Conservation (phyloP, 2,113 vertebrate species). For the Peucedramus taeniatus region DNA sequence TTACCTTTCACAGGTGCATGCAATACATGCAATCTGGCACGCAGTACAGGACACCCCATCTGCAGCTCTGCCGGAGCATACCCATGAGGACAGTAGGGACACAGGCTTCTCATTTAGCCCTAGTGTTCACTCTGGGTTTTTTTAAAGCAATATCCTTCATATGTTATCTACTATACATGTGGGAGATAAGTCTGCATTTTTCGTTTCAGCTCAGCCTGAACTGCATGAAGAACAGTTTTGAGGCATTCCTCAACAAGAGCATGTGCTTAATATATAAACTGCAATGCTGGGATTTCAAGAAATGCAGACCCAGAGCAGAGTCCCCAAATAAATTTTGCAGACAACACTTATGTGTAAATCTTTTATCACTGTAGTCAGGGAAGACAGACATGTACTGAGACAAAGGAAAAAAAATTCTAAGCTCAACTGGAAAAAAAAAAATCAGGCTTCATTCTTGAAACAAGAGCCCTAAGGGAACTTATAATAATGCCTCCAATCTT, state of each 20-base stretch:
- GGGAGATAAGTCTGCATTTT: not conserved
- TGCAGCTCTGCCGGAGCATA: not conserved
- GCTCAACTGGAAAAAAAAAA: not conserved
- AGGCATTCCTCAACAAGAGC: not conserved
- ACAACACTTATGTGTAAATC: not conserved
- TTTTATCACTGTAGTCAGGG: not conserved
- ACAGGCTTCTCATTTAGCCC: not conserved
- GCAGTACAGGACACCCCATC: not conserved
- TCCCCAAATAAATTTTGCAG: not conserved
- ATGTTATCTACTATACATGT: not conserved
- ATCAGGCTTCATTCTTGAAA: not conserved
- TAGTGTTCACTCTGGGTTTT: not conserved
- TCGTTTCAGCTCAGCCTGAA: not conserved
- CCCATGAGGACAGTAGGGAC: not conserved
- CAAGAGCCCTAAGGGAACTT: not conserved
- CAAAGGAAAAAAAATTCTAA: not conserved
- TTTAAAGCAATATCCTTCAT: not conserved
- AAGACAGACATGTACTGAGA: not conserved
- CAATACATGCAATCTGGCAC: no score
- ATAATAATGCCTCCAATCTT: not conserved
- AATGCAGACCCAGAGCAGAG: not conserved
- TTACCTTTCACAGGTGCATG: not conserved
- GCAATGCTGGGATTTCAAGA: not conserved
- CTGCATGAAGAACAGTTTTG: not conserved
- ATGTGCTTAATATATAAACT: not conserved